Evolutionary conservation across 2,113 vertebrate species (phyloP).

Genomic region (Micronycteris hirsuta): DNA sequence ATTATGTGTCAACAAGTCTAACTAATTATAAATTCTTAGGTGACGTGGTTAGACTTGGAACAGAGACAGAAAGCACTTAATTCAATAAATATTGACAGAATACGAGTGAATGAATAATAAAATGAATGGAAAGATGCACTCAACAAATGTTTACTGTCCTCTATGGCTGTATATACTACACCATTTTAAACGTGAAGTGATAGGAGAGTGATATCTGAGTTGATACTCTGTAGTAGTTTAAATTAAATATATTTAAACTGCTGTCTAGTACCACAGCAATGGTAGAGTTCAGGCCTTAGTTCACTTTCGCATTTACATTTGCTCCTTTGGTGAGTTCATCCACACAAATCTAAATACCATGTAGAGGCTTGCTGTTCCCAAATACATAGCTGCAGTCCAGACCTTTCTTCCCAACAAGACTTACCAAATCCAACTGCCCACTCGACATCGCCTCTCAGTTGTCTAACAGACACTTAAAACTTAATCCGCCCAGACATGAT

Average conservation of each 20-base stretch:
- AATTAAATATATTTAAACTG: neutral
- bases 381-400: neutral
- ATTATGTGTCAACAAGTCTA: neutral
- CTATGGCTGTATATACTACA: neutral
- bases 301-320: neutral
- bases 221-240: neutral
- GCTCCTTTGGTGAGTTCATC: neutral
- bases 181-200: neutral
- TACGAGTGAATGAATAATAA: neutral
- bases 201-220: neutral
- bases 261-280: neutral
- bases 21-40: neutral
- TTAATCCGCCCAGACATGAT: neutral
- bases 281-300: neutral
- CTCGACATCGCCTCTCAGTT: neutral
- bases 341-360: neutral
- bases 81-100: neutral
- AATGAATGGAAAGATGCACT: neutral
- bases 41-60: neutral
- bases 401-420: neutral
- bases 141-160: neutral
- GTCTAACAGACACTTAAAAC: neutral
- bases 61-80: neutral
- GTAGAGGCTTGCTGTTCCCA: neutral
- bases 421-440: neutral